A percentile compares a stretch with the other conserved stretches of the same genome.
These are phyloP conservation scores for Eumaeus atala DNA, from an alignment of 1,140 invertebrate genomes.

Conservation along the genomic window DNA sequence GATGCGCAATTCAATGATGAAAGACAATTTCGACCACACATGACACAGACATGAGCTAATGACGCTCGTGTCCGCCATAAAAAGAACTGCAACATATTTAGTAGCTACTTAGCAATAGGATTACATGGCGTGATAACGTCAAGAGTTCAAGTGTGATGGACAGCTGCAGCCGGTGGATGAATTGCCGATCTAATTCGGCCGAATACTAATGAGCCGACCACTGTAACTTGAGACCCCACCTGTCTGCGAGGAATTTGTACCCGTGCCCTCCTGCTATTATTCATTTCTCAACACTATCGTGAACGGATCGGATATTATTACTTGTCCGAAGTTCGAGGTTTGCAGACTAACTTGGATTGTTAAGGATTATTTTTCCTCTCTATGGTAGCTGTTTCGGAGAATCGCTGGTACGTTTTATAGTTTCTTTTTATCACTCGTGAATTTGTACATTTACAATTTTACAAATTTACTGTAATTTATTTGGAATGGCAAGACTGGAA, in stretches of 20 bases:
- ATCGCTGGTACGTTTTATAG: too few relatives aligned
- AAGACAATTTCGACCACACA: not conserved
- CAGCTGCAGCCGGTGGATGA: constrained; percentile 35
- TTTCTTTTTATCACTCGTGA: too few relatives aligned
- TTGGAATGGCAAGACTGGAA: too few relatives aligned
- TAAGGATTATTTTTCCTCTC: constrained; percentile 17
- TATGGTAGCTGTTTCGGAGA: too few relatives aligned
- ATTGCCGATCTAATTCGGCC: constrained; percentile 52
- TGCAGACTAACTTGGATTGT: not conserved
- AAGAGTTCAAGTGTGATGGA: constrained; percentile 36
- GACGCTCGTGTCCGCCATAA: not conserved
- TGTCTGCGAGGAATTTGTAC: constrained; percentile 67
- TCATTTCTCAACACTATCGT: constrained; percentile 61
- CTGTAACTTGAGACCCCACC: constrained; percentile 63
- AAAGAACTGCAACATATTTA: constrained; percentile 18
- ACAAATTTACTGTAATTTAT: too few relatives aligned
- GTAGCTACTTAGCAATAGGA: constrained; percentile 31
- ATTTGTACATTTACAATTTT: too few relatives aligned
- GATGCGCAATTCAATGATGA: too few relatives aligned
- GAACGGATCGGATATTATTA: constrained; percentile 66
- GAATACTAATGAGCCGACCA: constrained; percentile 54
- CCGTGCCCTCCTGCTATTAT: constrained; percentile 58
- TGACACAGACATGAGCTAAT: constrained; percentile 8
- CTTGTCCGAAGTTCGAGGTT: constrained; percentile 23
- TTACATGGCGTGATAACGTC: constrained; percentile 35